Evolutionary conservation across 2,888 invertebrate species (phyloP), one percentile per base, ranked within the genome.

Genomic region (Cataglyphis altisquamis): DNA sequence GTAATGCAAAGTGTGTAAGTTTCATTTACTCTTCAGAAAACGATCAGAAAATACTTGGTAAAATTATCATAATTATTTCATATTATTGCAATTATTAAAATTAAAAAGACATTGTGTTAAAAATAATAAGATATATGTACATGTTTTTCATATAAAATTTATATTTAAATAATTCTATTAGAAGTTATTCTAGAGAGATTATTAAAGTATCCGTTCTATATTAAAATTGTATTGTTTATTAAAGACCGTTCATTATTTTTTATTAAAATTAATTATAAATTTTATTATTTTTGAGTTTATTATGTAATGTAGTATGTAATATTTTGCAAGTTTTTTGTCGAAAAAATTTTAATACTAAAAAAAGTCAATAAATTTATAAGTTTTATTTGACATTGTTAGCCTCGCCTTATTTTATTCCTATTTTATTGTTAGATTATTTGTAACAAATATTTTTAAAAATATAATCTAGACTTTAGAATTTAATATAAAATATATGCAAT

Each of bases 171-270:
- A 57, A 25, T 60, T 25, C 29, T 5, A 15, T 25, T 15, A 15
- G 5, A 25, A 1, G 5, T 60, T 60, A n/a, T 45, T 15, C 32
- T 36, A 36, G 32, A 32, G 41, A 8, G n/a, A 52, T 29, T 60
- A 25, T 25, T 60, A 60, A 60, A 25, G 15, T 6, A 12, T 25
- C 25, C 12, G 15, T 29, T 25, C 32, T 36, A 0, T 36, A 57
- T 57, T 57, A 21, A 25, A 60, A 29, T 52, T 52, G n/a, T 52
- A 52, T 52, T 60, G 25, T 60, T 60, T 60, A 60, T 25, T 60
- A 29, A 8, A 29, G 2, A 29, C 5, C 5, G 12, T 0, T 52
- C 8, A 52, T 48, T 25, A 21, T 25, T 57, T 21, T 57, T 57
- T 4, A 41, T 67, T 55, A n/a, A 36, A 70, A 36, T 21, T 18